phyloP scores from a whole-genome alignment of 2,797 vertebrate species.

The Odontamblyopus lacepedii region DNA sequence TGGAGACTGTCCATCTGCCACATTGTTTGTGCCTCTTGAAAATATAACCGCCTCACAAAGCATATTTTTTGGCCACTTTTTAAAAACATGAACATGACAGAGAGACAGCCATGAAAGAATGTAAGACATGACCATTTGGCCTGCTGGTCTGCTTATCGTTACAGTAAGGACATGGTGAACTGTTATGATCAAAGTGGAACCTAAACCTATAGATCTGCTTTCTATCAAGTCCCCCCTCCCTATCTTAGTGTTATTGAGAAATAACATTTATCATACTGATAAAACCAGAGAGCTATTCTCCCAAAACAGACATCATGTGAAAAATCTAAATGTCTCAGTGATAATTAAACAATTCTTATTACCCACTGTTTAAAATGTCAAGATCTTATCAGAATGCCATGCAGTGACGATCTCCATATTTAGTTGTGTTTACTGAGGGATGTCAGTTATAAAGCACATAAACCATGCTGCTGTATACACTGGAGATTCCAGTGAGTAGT shows the following conservation, averaged over 20 bases:
- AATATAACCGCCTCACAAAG: background rate
- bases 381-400: background rate
- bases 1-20: conserved; percentile 46
- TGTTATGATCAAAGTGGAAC: conserved; percentile 57
- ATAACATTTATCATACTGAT: conserved; percentile 26
- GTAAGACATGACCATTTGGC: conserved; percentile 28
- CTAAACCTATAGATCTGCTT: conserved; percentile 61
- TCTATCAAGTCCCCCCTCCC: conserved; percentile 37
- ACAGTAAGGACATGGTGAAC: conserved; percentile 38
- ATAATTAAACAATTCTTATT: background rate
- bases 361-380: background rate
- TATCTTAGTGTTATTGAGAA: conserved; percentile 20
- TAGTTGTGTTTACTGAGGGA: conserved; percentile 49
- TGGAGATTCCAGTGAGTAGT: conserved; percentile 50
- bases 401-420: conserved; percentile 30
- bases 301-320: background rate
- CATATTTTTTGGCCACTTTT: background rate
- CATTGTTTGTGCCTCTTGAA: conserved; percentile 38
- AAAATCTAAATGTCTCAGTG: too few species aligned
- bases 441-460: conserved; percentile 29
- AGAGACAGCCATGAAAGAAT: background rate
- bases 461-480: conserved; percentile 48
- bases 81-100: background rate
- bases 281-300: background rate
- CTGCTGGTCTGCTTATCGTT: conserved; percentile 52